These are phyloP conservation scores for Calyptommatus sinebrachiatus DNA, from an alignment of 2,113 vertebrate genomes.

Conservation along the genomic window DNA sequence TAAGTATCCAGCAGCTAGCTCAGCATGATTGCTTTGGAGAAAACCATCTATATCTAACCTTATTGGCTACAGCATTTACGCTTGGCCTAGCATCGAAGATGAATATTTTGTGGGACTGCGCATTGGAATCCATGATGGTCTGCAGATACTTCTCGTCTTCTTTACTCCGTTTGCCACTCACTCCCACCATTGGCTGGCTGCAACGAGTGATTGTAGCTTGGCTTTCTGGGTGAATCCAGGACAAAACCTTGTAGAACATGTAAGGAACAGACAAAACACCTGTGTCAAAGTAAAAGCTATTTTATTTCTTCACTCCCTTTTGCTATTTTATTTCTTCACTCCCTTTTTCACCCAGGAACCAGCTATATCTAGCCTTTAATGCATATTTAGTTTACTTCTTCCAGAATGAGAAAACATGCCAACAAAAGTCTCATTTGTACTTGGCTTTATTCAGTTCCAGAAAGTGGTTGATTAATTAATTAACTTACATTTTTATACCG, in stretches of 20 bases:
- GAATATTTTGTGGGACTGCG: slow-evolving; percentile 96
- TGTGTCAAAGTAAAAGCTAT: neutral
- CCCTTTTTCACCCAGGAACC: too few relatives aligned
- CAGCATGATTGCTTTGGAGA: neutral
- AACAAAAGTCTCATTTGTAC: too few relatives aligned
- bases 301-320: neutral
- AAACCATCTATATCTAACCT: slow-evolving; percentile 69
- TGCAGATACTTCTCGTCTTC: slow-evolving; percentile 97
- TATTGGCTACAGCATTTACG: slow-evolving; percentile 94
- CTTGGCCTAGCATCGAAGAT: slow-evolving; percentile 96
- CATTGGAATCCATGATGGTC: slow-evolving; percentile 96
- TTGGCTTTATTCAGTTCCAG: too few relatives aligned
- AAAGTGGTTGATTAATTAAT: too few relatives aligned
- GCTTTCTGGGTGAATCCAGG: slow-evolving; percentile 97
- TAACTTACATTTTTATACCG: too few relatives aligned
- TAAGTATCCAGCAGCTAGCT: neutral
- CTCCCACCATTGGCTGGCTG: slow-evolving; percentile 94
- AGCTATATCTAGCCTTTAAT: too few relatives aligned
- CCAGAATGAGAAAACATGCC: too few relatives aligned
- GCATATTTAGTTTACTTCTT: too few relatives aligned
- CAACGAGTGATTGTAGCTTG: slow-evolving; percentile 93
- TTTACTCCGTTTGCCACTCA: slow-evolving; percentile 91
- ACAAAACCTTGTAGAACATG: slow-evolving; percentile 80
- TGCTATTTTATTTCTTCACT: too few relatives aligned
- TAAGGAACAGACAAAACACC: neutral